These are phyloP conservation scores for Papilio helenus DNA, from an alignment of 1,140 invertebrate genomes.

Conservation along the genomic window DNA sequence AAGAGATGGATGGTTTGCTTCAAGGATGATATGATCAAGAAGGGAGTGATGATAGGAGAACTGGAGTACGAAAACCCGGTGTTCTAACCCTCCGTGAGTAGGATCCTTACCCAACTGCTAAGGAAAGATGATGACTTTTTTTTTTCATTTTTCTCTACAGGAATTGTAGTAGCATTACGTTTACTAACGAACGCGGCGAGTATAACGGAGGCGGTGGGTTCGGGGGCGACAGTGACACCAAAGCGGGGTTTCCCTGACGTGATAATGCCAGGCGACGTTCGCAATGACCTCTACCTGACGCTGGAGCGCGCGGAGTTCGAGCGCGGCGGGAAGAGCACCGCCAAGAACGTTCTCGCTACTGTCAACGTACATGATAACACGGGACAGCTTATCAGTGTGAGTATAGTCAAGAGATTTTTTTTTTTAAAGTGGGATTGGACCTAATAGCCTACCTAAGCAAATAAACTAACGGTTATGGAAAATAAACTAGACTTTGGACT, in stretches of 20 bases:
- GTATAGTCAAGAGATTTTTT: conserved; percentile 39
- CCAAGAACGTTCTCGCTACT: conserved; percentile 96
- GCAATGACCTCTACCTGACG: conserved; percentile 97
- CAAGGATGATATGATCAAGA: no score
- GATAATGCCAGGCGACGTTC: conserved; percentile 97
- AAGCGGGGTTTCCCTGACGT: conserved; percentile 97
- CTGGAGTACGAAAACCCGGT: no score
- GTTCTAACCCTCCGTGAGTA: no score
- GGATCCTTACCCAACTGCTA: no score
- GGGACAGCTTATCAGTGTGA: conserved; percentile 89
- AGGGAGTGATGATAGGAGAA: no score
- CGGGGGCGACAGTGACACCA: conserved; percentile 91
- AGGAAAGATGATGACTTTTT: no score
- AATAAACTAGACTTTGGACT: no score
- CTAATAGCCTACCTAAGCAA: no score
- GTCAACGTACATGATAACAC: conserved; percentile 91
- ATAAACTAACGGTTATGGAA: no score
- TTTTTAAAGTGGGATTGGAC: background rate
- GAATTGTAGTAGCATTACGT: conserved; percentile 76
- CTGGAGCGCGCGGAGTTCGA: conserved; percentile 95
- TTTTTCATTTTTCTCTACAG: conserved; percentile 49
- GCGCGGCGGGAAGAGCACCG: conserved; percentile 96
- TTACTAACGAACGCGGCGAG: conserved; percentile 71
- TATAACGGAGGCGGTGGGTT: conserved; percentile 68
- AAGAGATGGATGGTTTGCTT: no score